Percentiles rank a stretch among this genome's conserved stretches.
These are phyloP conservation scores for Cryptus armator DNA, from an alignment of 2,888 invertebrate species.

Conservation along the genomic window DNA sequence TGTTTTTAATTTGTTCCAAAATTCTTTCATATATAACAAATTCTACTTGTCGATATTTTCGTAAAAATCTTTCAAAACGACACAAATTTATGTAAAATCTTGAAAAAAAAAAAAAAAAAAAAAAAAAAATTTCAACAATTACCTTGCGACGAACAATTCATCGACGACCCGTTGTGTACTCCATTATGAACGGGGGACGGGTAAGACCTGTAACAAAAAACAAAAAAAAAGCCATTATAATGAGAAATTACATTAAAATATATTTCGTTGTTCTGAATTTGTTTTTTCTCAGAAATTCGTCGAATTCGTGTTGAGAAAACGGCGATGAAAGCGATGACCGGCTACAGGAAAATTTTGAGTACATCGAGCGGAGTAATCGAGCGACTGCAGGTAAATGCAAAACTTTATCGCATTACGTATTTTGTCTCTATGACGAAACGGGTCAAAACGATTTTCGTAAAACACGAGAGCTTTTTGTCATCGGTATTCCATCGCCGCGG, in stretches of 20 bases:
- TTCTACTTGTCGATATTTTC: too few species aligned
- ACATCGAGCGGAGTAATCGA: conserved; percentile 28
- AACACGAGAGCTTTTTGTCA: conserved; percentile 7
- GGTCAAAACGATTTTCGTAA: conserved; percentile 9
- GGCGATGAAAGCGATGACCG: neutral
- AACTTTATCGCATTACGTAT: neutral
- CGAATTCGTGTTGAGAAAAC: neutral
- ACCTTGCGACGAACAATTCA: conserved; percentile 83
- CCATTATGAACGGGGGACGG: conserved; percentile 83
- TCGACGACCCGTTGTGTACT: conserved; percentile 81
- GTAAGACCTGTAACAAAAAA: conserved; percentile 81
- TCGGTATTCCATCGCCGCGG: neutral
- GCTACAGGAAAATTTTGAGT: conserved; percentile 25
- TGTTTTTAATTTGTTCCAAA: neutral
- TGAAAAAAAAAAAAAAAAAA: too few species aligned
- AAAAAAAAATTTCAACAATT: conserved; percentile 60
- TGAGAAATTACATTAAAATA: neutral
- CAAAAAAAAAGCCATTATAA: conserved; percentile 43
- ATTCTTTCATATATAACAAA: too few species aligned
- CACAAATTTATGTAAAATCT: too few species aligned
- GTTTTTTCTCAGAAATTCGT: neutral
- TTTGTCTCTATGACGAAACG: neutral
- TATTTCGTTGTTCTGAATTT: neutral
- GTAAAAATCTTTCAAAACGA: too few species aligned
- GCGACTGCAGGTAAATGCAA: conserved; percentile 28